Base-by-base conservation (phyloP, 2,888 invertebrate genomes). In the Deilephila porcellus region DNA sequence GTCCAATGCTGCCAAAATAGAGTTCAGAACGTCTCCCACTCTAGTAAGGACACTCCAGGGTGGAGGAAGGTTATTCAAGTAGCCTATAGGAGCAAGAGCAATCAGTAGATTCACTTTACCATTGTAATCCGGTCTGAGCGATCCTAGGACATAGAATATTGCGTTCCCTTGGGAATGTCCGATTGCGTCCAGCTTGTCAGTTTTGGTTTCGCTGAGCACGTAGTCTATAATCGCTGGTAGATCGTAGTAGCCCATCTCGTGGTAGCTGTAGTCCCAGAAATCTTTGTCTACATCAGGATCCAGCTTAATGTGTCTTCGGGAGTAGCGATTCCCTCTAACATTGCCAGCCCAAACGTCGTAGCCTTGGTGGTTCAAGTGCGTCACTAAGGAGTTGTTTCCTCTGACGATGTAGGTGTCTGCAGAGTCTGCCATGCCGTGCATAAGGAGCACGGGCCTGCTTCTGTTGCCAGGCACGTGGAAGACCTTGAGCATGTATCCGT, bases 131-230 rank as follows among this genome's bases (percentile, higher is more conserved):
- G 95, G 95, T 52, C 82, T 82, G 62, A 88, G 85, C 0, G 95
- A 90, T 0, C 89, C 85, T 87, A 95, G 90, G 0, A 95, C 94
- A 76, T 89, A 95, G 80, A 95, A 95, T 14, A 85, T 80, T 0
- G 95, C 95, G 0, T 95, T 95, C n/a, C 97, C 97, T 82, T 92
- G 93, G 0, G 96, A 97, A 83, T 97, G 96, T 0, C 96, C 97
- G 20, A 96, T 86, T 82, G 96, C 96, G 77, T 95, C 95, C 0
- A 97, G 75, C 64, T 95, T 87, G 4, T 91, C 76, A 37, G 92
- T 89, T 0, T 93, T 91, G 0, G 96, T 96, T 14, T 75, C 60
- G 0, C 75, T 63, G 4, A 83, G 60, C 1, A 85, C 74, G 37
- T 74, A 78, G 62, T 85, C 83, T 19, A 85, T 95, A 88, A 95